Base-by-base conservation (phyloP, 2,797 vertebrate species). In the Xenopus petersii region DNA sequence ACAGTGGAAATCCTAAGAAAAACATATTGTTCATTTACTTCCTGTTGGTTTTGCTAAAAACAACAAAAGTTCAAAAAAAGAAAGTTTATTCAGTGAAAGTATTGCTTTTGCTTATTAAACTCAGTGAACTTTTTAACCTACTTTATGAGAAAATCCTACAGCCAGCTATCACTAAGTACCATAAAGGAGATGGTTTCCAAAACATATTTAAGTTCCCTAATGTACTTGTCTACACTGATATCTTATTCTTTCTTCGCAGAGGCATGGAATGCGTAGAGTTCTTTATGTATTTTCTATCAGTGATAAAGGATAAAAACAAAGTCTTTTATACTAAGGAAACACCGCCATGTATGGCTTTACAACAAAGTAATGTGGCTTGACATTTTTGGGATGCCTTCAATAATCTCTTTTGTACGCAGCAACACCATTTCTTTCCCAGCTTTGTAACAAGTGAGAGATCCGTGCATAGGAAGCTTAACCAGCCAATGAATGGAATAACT, bases 361-460 rank as follows among this genome's bases (percentile, higher is more conserved):
- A 33, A 74, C 59, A 30, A 49, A 36, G 46, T 62, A 51, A 67
- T 74, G 72, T 48, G 67, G 72, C 72, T 67, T 36, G 26, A 74
- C 48, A 74, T 74, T 58, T 74, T 62, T 74, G 56, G 30, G 64
- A 68, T 67, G 59, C 65, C 65, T 60, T 74, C 17, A 36, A 54
- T 51, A 68, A 68, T 61, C 26, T 74, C 64, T 63, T 65, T 74
- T 74, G 73, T 54, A n/a, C 21, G 49, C 42, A 65, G 46, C 54
- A 58, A 67, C 64, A 58, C 60, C 64, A 12, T 33, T 66, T 21
- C 9, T 12, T 42, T 49, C 51, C 26, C 63, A 47, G 33, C 26
- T 64, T 56, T 55, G 51, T 46, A 66, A 73, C 36, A 66, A 48
- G 33, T 66, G 5, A 12, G n/a, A 59, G 36, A 11, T 59, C 30